These are phyloP conservation scores for Hemibagrus guttatus DNA, from an alignment of 2,797 vertebrate species.

Conservation along the genomic window DNA sequence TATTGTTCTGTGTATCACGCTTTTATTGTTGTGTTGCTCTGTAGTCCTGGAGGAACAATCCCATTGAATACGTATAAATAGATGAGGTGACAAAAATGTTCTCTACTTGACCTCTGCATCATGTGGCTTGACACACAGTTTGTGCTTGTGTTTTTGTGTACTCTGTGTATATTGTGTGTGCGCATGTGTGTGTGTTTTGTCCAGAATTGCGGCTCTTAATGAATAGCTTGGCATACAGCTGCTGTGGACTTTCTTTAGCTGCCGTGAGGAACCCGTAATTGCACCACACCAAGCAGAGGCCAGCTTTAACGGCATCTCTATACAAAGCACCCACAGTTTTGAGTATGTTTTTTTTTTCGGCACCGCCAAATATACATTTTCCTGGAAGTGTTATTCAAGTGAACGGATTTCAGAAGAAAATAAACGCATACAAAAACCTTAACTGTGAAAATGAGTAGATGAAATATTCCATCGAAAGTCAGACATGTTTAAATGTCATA, in stretches of 20 bases:
- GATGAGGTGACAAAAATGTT: slow-evolving; percentile 2
- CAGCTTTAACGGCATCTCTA: slow-evolving; percentile 9
- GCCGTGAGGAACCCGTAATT: slow-evolving; percentile 32
- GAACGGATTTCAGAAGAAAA: background rate
- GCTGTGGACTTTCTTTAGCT: slow-evolving; percentile 35
- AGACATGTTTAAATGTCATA: background rate
- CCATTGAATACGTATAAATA: background rate
- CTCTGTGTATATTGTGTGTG: slow-evolving; percentile 9
- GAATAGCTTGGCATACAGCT: slow-evolving; percentile 20
- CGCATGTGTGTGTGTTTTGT: slow-evolving; percentile 24
- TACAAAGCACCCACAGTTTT: slow-evolving; percentile 14
- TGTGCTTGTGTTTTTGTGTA: background rate
- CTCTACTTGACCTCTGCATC: slow-evolving; percentile 3
- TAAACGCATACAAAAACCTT: background rate
- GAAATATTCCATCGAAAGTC: background rate
- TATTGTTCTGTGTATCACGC: background rate
- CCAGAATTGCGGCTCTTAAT: slow-evolving; percentile 17
- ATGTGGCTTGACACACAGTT: background rate
- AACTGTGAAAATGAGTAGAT: background rate
- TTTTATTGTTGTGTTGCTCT: background rate
- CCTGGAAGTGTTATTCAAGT: no score
- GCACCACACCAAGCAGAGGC: background rate
- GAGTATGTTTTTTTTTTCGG: background rate
- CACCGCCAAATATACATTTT: no score
- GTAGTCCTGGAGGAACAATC: background rate